Percentiles rank a stretch among this genome's conserved stretches.
These are phyloP conservation scores for Agrilus mali DNA, from an alignment of 2,888 invertebrate genomes.

Conservation along the genomic window DNA sequence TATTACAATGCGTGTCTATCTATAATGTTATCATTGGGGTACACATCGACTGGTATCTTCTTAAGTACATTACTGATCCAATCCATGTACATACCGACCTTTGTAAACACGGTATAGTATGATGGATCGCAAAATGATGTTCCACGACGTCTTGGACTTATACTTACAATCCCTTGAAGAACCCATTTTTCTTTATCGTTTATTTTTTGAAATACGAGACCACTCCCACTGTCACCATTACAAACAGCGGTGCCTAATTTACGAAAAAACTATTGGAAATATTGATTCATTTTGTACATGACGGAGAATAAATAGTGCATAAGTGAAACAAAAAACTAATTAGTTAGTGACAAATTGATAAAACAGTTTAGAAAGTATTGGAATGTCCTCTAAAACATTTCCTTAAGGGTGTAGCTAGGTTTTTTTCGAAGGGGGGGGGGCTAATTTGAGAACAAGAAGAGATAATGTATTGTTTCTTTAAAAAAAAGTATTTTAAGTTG, in stretches of 20 bases:
- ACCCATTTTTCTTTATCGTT: constrained; percentile 23
- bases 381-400: too few relatives aligned
- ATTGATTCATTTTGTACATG: too few relatives aligned
- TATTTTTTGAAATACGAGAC: constrained; percentile 36
- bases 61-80: constrained; percentile 26
- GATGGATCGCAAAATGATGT: constrained; percentile 32
- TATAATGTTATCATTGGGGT: neutral
- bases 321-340: too few relatives aligned
- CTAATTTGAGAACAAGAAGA: too few relatives aligned
- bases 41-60: constrained; percentile 2
- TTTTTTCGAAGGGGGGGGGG: too few relatives aligned
- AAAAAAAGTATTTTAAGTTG: too few relatives aligned
- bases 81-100: constrained; percentile 28
- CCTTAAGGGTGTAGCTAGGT: too few relatives aligned
- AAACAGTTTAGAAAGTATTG: too few relatives aligned
- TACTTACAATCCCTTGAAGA: constrained; percentile 36
- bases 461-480: too few relatives aligned
- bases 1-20: constrained; percentile 1
- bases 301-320: too few relatives aligned
- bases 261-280: too few relatives aligned
- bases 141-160: constrained; percentile 31
- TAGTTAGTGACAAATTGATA: too few relatives aligned
- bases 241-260: constrained; percentile 43
- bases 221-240: constrained; percentile 53
- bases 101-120: constrained; percentile 36